A percentile compares a stretch with the other conserved stretches of the same genome.
These are phyloP conservation scores for Choloepus didactylus DNA, from an alignment of 2,797 vertebrate species.

Conservation along the genomic window DNA sequence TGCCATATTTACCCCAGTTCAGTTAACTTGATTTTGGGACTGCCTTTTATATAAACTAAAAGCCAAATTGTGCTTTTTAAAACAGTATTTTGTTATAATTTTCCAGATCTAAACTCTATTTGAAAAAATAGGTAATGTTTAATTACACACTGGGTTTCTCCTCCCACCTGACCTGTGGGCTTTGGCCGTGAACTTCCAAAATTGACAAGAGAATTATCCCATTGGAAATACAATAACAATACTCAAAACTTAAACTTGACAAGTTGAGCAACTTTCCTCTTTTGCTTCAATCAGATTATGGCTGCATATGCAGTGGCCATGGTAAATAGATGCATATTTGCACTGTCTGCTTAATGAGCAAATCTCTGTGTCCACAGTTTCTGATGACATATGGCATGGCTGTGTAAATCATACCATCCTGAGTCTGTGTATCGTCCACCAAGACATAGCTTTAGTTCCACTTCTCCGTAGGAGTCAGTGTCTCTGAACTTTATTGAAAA, in stretches of 20 bases:
- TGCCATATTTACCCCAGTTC: constrained; percentile 58
- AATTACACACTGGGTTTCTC: constrained; percentile 34
- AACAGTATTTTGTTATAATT: constrained; percentile 75
- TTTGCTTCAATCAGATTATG: constrained; percentile 56
- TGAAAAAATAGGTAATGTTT: constrained; percentile 54
- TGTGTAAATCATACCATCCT: constrained; percentile 10
- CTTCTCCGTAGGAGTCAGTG: constrained; percentile 57
- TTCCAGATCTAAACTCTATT: constrained; percentile 68
- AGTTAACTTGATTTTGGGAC: constrained; percentile 73
- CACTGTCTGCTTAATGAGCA: constrained; percentile 70
- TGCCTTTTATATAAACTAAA: constrained; percentile 72
- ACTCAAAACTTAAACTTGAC: background rate
- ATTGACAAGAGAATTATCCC: constrained; percentile 41
- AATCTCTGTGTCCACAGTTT: constrained; percentile 74
- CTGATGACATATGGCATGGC: constrained; percentile 49
- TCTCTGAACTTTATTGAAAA: constrained; percentile 24
- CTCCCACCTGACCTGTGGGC: background rate
- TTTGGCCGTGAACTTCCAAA: constrained; percentile 49
- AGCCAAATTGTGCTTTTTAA: constrained; percentile 72
- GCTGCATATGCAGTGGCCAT: constrained; percentile 35
- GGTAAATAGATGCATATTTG: constrained; percentile 79
- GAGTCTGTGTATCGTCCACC: background rate
- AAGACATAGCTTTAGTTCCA: constrained; percentile 27
- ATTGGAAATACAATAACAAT: background rate
- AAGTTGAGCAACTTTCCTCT: constrained; percentile 56